Conservation (phyloP, 2,888 invertebrate species). For the Drosophila anomalipes region DNA sequence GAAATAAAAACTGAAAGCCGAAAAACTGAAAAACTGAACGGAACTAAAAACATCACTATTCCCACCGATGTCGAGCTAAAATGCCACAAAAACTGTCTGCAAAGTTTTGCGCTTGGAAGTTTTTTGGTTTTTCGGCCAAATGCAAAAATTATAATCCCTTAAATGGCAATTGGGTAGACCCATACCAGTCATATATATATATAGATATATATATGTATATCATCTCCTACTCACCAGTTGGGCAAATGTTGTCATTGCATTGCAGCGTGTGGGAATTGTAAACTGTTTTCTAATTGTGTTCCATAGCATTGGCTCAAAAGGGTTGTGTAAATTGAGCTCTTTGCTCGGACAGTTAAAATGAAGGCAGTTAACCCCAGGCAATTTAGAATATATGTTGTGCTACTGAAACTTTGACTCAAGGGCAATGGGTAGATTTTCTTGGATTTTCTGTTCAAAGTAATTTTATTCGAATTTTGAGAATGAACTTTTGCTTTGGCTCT, state of each 20-base stretch:
- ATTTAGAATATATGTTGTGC: neutral
- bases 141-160: conserved; percentile 76
- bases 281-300: conserved; percentile 37
- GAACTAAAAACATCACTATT: conserved; percentile 50
- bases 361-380: neutral
- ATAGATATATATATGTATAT: neutral
- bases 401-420: neutral
- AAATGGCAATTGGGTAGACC: conserved; percentile 62
- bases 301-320: conserved; percentile 3
- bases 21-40: conserved; percentile 32
- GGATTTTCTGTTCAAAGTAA: neutral
- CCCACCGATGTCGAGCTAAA: conserved; percentile 45
- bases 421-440: neutral
- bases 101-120: conserved; percentile 66
- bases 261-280: conserved; percentile 23
- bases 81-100: conserved; percentile 75
- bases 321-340: neutral
- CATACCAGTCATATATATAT: conserved; percentile 1
- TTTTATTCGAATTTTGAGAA: neutral
- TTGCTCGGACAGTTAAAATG: neutral
- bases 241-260: conserved; percentile 27
- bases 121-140: conserved; percentile 53
- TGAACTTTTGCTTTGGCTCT: neutral
- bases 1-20: conserved; percentile 56
- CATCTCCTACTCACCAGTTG: conserved; percentile 21